Evolutionary conservation across 2,797 vertebrate species (phyloP).

Genomic region (Salarias fasciatus): DNA sequence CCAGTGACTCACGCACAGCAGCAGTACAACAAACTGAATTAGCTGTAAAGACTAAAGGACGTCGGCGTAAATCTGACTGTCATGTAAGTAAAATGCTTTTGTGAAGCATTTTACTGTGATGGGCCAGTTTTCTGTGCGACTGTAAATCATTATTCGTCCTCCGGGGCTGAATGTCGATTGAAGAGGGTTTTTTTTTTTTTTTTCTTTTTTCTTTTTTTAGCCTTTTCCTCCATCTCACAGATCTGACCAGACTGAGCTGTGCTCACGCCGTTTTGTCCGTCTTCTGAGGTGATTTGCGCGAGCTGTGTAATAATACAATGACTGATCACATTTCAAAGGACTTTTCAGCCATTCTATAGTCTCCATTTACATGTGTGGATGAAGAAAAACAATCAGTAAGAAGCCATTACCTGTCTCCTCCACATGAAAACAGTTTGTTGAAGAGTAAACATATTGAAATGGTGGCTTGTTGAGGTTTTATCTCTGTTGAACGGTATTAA

Average conservation of each 20-base stretch:
- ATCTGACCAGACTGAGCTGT: constrained; percentile 10
- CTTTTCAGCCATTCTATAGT: constrained; percentile 3
- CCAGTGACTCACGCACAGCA: neutral
- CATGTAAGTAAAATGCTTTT: neutral
- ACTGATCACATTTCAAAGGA: constrained; percentile 4
- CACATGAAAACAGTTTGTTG: neutral
- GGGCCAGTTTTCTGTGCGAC: constrained; percentile 23
- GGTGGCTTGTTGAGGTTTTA: neutral
- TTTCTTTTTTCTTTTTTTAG: too few relatives aligned
- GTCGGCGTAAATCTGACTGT: constrained; percentile 10
- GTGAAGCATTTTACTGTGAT: neutral
- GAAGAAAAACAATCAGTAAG: constrained; percentile 7
- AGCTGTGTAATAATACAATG: constrained; percentile 14
- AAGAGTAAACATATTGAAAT: constrained; percentile 4
- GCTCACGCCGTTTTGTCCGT: neutral
- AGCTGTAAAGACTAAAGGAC: constrained; percentile 13
- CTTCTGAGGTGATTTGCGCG: constrained; percentile 22
- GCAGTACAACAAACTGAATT: constrained; percentile 4
- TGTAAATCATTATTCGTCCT: constrained; percentile 44
- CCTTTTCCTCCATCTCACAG: neutral
- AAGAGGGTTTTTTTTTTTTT: constrained; percentile 6
- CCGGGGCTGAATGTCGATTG: constrained; percentile 21
- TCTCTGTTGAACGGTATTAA: neutral
- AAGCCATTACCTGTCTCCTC: constrained; percentile 1
- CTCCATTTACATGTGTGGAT: neutral